Percentiles rank a stretch among this genome's conserved stretches.
phyloP scores from a whole-genome alignment of 2,113 vertebrate genomes.

The Urocitellus parryii region DNA sequence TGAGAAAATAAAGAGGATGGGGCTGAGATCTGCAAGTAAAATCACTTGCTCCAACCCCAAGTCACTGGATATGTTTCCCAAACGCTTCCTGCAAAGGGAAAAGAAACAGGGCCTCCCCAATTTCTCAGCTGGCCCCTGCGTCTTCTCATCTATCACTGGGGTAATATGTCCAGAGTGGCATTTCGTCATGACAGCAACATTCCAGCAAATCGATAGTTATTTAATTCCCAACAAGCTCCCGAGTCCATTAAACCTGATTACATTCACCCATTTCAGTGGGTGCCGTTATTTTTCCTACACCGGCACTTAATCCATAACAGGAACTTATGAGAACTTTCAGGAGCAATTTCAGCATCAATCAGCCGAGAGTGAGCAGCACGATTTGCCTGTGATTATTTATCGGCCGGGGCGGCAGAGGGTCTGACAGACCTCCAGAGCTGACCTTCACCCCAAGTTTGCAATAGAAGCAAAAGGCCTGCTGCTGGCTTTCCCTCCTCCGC shows the following conservation, averaged over 20 bases:
- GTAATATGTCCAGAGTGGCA: conserved; percentile 93
- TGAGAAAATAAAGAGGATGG: background rate
- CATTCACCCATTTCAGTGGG: conserved; percentile 95
- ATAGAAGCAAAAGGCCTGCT: conserved; percentile 53
- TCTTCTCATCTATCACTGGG: conserved; percentile 91
- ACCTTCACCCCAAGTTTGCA: conserved; percentile 87
- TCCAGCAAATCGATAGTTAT: conserved; percentile 97
- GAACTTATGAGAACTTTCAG: conserved; percentile 97
- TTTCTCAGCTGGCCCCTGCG: conserved; percentile 84
- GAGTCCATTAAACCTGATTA: conserved; percentile 98
- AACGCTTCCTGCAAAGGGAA: background rate
- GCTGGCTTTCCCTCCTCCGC: background rate
- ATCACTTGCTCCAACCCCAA: background rate
- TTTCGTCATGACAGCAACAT: conserved; percentile 97
- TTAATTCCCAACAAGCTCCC: conserved; percentile 96
- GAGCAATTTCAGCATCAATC: conserved; percentile 95
- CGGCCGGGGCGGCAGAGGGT: conserved; percentile 85
- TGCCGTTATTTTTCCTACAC: conserved; percentile 94
- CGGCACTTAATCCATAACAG: conserved; percentile 95
- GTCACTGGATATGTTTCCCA: conserved; percentile 41
- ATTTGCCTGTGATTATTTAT: conserved; percentile 95
- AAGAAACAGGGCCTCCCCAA: conserved; percentile 83
- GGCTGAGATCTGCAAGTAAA: conserved; percentile 31
- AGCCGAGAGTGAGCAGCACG: conserved; percentile 90
- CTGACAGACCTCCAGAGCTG: conserved; percentile 79